Base-by-base conservation (phyloP, 2,888 invertebrate species). In the Sussaba pulchella region DNA sequence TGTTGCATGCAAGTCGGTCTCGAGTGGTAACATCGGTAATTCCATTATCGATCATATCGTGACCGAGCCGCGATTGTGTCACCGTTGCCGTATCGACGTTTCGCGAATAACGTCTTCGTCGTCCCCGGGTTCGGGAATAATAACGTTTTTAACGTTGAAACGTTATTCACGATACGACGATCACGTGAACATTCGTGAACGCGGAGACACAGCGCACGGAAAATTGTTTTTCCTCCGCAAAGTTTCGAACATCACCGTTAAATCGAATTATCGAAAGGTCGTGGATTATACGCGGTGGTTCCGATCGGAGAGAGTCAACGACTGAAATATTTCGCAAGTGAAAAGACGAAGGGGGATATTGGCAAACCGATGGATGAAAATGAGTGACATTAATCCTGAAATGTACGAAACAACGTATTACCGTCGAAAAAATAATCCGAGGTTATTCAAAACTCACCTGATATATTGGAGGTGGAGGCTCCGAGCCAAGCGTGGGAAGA, bases 401-500 rank as follows among this genome's bases (percentile, higher is more conserved):
- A 79, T 74, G 54, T 72, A 78, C 59, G 76, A 74, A 69, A 61
- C 59, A 45, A 61, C 70, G 41, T 54, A 78, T 83, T 81, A 41
- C 36, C 2, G 50, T 63, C 17, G 19, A 57, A 10, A 31, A 17
- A 12, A 36, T 50, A 43, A 54, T 52, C 63, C 12, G 10, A 73
- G 45, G 75, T 52, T 82, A 76, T 54, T 54, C 77, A 83, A 91
- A 91, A 95, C 96, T 95, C 96, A 98, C 97, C 97, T 95, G 97
- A 96, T 93, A 97, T 95, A 89, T 97, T 96, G 82, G 97, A 97
- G 82, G 97, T 97, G 85, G 97, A 96, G 88, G 97, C 96, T 87
- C 97, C 97, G 93, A 98, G 96, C 98, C 98, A 98, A 92, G 97
- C 96, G 92, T 98, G 97, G 85, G 97, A 97, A 87, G 96, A 97